Evolutionary conservation across 2,797 vertebrate genomes (phyloP).

Genomic region (Menidia menidia): DNA sequence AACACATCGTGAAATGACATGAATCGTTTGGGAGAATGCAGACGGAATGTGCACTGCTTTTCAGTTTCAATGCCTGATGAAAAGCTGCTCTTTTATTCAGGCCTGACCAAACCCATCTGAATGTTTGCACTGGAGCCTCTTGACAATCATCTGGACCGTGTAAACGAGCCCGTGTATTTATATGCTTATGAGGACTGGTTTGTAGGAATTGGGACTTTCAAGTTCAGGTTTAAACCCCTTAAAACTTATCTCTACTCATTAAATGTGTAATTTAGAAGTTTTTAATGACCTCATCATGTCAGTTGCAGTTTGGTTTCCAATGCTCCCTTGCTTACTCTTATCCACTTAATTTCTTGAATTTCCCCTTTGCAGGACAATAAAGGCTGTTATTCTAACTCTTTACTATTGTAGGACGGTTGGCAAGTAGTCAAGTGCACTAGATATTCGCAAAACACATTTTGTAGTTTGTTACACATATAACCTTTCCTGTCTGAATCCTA

Average conservation of each 20-base stretch:
- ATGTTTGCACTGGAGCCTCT: conserved; percentile 56
- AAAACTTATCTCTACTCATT: not conserved
- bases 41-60: conserved; percentile 77
- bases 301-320: not conserved
- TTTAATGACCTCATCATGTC: not conserved
- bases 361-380: not conserved
- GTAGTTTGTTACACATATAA: not conserved
- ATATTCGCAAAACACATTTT: not conserved
- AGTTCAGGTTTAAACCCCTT: not conserved
- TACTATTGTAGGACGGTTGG: too few relatives aligned
- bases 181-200: conserved; percentile 60
- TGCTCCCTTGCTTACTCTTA: not conserved
- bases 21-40: conserved; percentile 61
- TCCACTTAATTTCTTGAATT: not conserved
- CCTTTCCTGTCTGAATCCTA: not conserved
- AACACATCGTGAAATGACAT: not conserved
- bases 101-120: conserved; percentile 46
- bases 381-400: too few relatives aligned
- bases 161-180: conserved; percentile 42
- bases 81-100: conserved; percentile 37
- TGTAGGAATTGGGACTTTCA: not conserved
- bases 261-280: not conserved
- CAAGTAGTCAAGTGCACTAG: not conserved
- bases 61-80: conserved; percentile 57
- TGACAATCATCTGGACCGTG: conserved; percentile 31